phyloP scores from a whole-genome alignment of 2,113 vertebrate genomes.

The Grantiella picta region DNA sequence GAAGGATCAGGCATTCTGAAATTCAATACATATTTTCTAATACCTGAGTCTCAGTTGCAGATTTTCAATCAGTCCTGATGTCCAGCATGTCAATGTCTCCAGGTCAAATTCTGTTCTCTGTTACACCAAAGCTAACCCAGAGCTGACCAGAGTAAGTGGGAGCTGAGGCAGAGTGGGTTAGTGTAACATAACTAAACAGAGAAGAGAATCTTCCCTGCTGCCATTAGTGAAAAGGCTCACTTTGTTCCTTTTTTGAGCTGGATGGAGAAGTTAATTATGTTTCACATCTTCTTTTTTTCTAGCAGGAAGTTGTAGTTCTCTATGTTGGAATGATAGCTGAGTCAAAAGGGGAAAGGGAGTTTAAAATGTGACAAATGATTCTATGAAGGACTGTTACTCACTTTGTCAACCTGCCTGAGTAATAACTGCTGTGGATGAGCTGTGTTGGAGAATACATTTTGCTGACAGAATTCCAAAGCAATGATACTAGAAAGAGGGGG shows the following conservation, averaged over 20 bases:
- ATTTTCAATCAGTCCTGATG: neutral
- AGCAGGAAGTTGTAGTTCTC: neutral
- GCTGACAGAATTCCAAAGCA: constrained; percentile 5
- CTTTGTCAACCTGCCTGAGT: neutral
- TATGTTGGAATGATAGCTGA: neutral
- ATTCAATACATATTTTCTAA: neutral
- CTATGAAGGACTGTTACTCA: neutral
- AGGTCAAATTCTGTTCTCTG: neutral
- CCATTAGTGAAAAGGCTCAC: neutral
- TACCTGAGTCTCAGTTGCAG: neutral
- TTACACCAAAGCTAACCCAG: neutral
- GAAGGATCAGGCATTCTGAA: neutral
- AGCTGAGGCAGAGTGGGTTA: neutral
- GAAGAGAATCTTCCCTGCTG: neutral
- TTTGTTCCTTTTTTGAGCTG: neutral
- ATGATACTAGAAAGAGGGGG: neutral
- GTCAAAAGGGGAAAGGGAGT: neutral
- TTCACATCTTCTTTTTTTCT: neutral
- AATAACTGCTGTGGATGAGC: neutral
- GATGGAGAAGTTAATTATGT: neutral
- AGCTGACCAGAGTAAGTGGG: neutral
- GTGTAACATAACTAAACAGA: neutral
- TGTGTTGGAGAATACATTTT: neutral
- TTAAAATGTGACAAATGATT: neutral
- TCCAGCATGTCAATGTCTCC: neutral